A percentile compares a stretch with the other conserved stretches of the same genome.
phyloP scores from a whole-genome alignment of 2,888 invertebrate genomes.

The Brenthis daphne region DNA sequence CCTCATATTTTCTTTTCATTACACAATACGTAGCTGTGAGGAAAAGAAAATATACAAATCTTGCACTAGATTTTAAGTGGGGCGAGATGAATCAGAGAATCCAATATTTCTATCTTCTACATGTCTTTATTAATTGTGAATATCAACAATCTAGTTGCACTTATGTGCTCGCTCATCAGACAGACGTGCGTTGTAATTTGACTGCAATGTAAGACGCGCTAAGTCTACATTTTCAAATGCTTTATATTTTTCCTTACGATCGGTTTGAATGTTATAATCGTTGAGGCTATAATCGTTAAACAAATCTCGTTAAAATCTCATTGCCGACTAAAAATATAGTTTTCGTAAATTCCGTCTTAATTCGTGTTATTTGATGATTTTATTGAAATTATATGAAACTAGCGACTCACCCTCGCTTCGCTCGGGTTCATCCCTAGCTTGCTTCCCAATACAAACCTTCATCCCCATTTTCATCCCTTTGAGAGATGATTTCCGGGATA shows the following conservation, averaged over 20 bases:
- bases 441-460: too few relatives aligned
- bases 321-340: constrained; percentile 13
- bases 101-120: constrained; percentile 11
- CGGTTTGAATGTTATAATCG: neutral
- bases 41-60: constrained; percentile 3
- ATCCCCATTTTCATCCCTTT: too few relatives aligned
- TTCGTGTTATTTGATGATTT: neutral
- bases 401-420: too few relatives aligned
- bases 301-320: constrained; percentile 12
- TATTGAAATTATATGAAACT: too few relatives aligned
- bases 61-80: constrained; percentile 17
- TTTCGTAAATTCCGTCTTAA: neutral
- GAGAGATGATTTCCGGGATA: too few relatives aligned
- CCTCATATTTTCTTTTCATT: neutral
- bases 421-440: too few relatives aligned
- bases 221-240: neutral
- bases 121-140: constrained; percentile 8
- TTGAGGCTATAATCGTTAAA: constrained; percentile 6
- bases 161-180: neutral
- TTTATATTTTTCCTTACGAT: constrained; percentile 11
- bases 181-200: neutral
- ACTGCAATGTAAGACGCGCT: neutral
- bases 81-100: neutral
- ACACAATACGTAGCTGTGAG: neutral
- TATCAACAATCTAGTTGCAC: neutral